Evolutionary conservation across 2,797 vertebrate genomes (phyloP), one percentile per base, ranked within the genome.

Genomic region (Aselliscus stoliczkanus): DNA sequence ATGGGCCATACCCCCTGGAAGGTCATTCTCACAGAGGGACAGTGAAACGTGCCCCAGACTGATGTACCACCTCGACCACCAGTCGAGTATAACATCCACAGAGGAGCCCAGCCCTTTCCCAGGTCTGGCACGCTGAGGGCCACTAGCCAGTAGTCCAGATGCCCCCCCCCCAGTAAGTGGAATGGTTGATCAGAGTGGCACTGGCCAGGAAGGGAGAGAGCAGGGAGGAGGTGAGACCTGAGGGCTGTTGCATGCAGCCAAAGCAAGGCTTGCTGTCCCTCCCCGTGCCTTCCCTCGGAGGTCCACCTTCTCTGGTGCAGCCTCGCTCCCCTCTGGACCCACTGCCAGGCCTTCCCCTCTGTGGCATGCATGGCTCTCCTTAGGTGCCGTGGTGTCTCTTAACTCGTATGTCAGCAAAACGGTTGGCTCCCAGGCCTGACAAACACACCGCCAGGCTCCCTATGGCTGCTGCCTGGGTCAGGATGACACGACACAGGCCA

Each of bases 381-480:
- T n/a, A 54, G 65, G 20, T 82, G 44, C 56, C 18, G 0, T 1
- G 1, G 29, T 34, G 37, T 39, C 50, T 34, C 77, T n/a, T n/a
- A 0, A 31, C 25, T 76, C 31, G 39, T 11, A 34, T 29, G 5
- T 60, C 64, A 29, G 44, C 15, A 34, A 54, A 81, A 86, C 52
- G 76, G 34, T 47, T 23, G 17, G 29, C 79, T 29, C 23, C 13
- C 44, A 39, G 47, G 34, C 39, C 79, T 65, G 27, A 42, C n/a
- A 58, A 1, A 42, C 25, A 17, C 4, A 0, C 54, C 0, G 0
- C 47, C 34, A 2, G 42, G 18, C 6, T 56, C 67, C 29, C 50
- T 0, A 0, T n/a, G 52, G 47, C 34, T 0, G 0, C 60, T 56
- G n/a, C 37, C n/a, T 7, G 29, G 42, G 23, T 31, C 25, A 31